phyloP scores from a whole-genome alignment of 2,797 vertebrate species.

The Lacerta viridis region DNA sequence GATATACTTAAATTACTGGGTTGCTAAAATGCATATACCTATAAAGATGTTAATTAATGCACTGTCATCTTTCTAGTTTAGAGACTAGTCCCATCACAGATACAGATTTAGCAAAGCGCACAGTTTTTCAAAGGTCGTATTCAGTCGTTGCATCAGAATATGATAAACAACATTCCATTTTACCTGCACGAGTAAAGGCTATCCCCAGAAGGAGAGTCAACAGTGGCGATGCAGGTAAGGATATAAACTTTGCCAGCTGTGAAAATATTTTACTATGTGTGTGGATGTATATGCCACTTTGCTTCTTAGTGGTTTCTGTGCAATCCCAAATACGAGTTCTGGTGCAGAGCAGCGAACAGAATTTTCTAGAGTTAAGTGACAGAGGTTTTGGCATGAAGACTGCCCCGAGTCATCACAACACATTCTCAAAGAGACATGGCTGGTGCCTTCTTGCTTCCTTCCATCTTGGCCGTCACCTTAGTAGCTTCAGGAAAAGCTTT shows the following conservation, averaged over 20 bases:
- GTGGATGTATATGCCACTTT: neutral
- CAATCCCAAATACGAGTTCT: neutral
- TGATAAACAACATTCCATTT: conserved; percentile 96
- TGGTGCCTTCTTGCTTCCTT: neutral
- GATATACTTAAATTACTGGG: neutral
- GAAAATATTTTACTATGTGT: no score
- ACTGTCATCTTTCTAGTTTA: conserved; percentile 82
- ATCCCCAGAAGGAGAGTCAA: conserved; percentile 97
- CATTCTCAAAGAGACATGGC: neutral
- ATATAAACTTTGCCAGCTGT: neutral
- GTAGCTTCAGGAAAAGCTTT: neutral
- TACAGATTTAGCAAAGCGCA: conserved; percentile 95
- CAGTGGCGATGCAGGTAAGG: conserved; percentile 95
- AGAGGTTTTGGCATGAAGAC: neutral
- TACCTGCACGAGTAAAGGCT: conserved; percentile 96
- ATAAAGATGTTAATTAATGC: neutral
- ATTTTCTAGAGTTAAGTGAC: neutral
- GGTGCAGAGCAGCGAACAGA: neutral
- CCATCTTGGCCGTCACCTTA: neutral
- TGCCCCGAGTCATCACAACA: neutral
- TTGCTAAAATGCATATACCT: neutral
- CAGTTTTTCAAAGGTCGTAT: conserved; percentile 98
- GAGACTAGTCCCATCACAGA: conserved; percentile 99
- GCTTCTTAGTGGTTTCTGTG: neutral
- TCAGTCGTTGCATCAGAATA: conserved; percentile 99